These are phyloP conservation scores for Actenoides lindsayi DNA, from an alignment of 2,113 vertebrate genomes.

Conservation along the genomic window DNA sequence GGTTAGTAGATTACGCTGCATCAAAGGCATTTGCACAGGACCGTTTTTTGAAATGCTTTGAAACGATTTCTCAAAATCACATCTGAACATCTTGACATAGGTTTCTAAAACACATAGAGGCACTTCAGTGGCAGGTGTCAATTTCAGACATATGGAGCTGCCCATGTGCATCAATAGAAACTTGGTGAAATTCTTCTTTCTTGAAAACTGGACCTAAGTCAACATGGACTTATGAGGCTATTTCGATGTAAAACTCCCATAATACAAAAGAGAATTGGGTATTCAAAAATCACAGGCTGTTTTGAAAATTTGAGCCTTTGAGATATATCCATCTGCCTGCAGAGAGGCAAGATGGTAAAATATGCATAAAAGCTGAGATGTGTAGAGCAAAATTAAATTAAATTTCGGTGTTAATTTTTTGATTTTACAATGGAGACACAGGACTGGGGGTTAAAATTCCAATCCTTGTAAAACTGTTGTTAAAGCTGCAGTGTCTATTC, in stretches of 20 bases:
- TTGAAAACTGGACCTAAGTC: not conserved
- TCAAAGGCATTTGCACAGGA: not conserved
- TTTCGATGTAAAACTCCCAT: not conserved
- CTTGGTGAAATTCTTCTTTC: not conserved
- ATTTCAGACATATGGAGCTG: not conserved
- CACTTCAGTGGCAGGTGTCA: not conserved
- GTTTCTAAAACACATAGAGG: not conserved
- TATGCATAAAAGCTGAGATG: not conserved
- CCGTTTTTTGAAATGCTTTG: not conserved
- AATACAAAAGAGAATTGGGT: not conserved
- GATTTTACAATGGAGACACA: conserved; percentile 14
- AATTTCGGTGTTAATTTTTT: not conserved
- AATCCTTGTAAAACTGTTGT: not conserved
- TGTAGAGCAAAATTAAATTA: conserved; percentile 16
- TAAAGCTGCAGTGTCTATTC: not conserved
- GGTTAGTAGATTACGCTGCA: not conserved
- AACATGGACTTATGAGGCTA: not conserved
- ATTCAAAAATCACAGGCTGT: not conserved
- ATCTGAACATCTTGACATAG: not conserved
- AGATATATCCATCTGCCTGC: not conserved
- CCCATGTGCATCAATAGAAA: not conserved
- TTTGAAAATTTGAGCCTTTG: not conserved
- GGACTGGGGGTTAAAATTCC: not conserved
- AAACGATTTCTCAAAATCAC: not conserved
- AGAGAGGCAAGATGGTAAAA: not conserved